phyloP scores from a whole-genome alignment of 2,797 vertebrate genomes.

The Hypotaenidia philippensis region DNA sequence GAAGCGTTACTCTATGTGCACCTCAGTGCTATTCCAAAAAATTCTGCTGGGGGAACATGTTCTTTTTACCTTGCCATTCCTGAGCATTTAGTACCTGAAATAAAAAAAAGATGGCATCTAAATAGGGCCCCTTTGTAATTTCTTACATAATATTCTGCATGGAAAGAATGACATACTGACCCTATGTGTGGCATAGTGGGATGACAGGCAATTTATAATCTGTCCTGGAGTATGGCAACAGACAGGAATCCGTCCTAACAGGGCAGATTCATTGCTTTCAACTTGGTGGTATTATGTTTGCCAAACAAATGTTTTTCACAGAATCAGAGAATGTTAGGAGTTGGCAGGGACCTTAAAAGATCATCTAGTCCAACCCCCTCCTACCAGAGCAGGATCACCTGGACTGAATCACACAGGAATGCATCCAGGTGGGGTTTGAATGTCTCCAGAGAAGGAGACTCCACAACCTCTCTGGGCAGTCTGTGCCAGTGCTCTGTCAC shows the following conservation, averaged over 20 bases:
- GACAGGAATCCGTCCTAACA: background rate
- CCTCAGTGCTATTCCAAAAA: background rate
- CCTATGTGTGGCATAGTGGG: background rate
- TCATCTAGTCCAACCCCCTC: too few relatives aligned
- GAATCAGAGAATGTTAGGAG: too few relatives aligned
- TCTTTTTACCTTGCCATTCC: background rate
- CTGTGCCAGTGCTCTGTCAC: too few relatives aligned
- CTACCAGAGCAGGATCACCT: too few relatives aligned
- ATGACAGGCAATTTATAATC: background rate
- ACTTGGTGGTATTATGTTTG: background rate
- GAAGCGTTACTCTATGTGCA: background rate
- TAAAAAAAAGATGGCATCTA: background rate
- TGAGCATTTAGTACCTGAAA: slow-evolving; percentile 15
- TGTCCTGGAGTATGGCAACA: background rate
- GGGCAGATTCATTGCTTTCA: background rate
- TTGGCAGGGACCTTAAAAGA: too few relatives aligned
- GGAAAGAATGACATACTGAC: background rate
- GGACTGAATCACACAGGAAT: too few relatives aligned
- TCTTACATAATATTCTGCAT: background rate
- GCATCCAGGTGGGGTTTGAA: too few relatives aligned
- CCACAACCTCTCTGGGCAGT: too few relatives aligned
- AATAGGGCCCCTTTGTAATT: background rate
- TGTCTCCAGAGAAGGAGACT: too few relatives aligned
- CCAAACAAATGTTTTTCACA: background rate
- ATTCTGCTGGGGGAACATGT: background rate